Base-by-base conservation (phyloP, 2,888 invertebrate genomes). In the Torymus auratus region DNA sequence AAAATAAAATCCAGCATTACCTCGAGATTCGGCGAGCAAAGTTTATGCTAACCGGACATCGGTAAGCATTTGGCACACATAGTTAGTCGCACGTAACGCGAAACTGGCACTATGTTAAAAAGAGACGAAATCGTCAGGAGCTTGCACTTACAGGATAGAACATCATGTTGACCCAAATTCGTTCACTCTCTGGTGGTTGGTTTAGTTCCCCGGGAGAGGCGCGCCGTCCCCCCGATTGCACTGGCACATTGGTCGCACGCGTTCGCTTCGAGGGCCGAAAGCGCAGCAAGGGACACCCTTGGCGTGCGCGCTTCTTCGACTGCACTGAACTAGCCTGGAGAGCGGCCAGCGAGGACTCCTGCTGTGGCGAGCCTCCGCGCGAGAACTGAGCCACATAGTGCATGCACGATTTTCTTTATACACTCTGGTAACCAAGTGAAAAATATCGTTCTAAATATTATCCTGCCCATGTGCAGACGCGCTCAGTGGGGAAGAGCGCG, bases 381-480 rank as follows among this genome's bases (percentile, higher is more conserved):
- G 87, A 88, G 88, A 88, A 91, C 91, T 91, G 89, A 91, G 89
- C 88, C 88, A 88, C 88, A 89, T 88, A 88, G 88, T 88, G 87
- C 88, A 90, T 88, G 88, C 87, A 88, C 90, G 89, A 91, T 90
- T 91, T 91, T 91, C 91, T 91, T 91, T 91, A 91, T 91, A 91
- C 90, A 91, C 90, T 91, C 89, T 84, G 89, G 90, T 88, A 88
- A 87, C 88, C 89, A 90, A 91, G 91, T 89, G 91, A 91, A 91
- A 91, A 91, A 91, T 91, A 90, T 91, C 89, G 91, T 91, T 91
- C 91, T 91, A 91, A 90, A 90, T 91, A 90, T 90, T 89, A 90
- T 88, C 88, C 87, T 88, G 41, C 41, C 41, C 41, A 41, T 41
- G 41, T 41, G 41, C 7, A n/a, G n/a, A 41, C 41, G 85, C 84